Conservation (phyloP, 1,140 invertebrate species). For the Leucophenga varia region DNA sequence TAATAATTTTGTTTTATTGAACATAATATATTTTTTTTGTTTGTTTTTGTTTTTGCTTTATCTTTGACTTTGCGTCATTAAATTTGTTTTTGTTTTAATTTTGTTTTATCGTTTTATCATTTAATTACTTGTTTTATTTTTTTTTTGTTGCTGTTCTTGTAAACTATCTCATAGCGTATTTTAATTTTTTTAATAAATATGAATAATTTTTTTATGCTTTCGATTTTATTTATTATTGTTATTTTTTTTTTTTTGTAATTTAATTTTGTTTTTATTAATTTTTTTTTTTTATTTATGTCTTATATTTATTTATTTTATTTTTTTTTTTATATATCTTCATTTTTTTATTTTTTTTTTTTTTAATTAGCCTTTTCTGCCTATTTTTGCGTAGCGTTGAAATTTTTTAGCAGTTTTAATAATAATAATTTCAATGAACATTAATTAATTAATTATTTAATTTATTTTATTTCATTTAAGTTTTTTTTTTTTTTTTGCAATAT, state of each 20-base stretch:
- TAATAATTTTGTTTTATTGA: slow-evolving; percentile 46
- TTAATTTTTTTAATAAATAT: slow-evolving; percentile 38
- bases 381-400: background rate
- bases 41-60: slow-evolving; percentile 36
- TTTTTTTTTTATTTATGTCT: slow-evolving; percentile 1
- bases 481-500: slow-evolving; percentile 16
- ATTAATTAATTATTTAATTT: slow-evolving; percentile 15
- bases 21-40: slow-evolving; percentile 48
- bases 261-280: slow-evolving; percentile 7
- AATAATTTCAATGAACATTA: slow-evolving; percentile 20
- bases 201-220: slow-evolving; percentile 36
- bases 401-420: no score
- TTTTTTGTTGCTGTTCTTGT: no score
- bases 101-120: slow-evolving; percentile 28
- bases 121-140: no score
- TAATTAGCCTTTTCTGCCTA: background rate
- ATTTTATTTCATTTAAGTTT: background rate
- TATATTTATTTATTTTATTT: slow-evolving; percentile 1
- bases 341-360: no score
- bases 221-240: slow-evolving; percentile 18
- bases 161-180: slow-evolving; percentile 31
- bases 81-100: slow-evolving; percentile 22
- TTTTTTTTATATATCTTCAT: no score
- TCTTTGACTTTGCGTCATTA: slow-evolving; percentile 44
- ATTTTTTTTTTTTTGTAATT: slow-evolving; percentile 13